Percentiles rank a stretch among this genome's conserved stretches.
phyloP scores from a whole-genome alignment of 1,140 invertebrate genomes.

The Rhopalosiphum padi region DNA sequence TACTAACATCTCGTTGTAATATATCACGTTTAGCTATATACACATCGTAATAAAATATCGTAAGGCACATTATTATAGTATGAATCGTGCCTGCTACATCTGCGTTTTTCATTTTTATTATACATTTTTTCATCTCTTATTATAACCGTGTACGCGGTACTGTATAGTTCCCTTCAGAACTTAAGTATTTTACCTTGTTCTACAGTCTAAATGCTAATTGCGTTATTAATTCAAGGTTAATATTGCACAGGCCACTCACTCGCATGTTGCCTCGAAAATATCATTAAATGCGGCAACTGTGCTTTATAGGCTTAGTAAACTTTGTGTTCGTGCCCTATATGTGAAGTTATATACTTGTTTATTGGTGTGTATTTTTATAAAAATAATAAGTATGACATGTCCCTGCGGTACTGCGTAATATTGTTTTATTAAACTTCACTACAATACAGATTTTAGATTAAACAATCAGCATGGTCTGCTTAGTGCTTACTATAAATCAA shows the following conservation, averaged over 20 bases:
- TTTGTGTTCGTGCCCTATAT: not conserved
- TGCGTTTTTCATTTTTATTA: not conserved
- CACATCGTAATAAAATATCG: not conserved
- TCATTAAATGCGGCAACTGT: not conserved
- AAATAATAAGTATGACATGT: not conserved
- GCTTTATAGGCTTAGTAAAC: not conserved
- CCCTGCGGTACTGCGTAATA: not conserved
- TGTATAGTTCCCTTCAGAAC: not conserved
- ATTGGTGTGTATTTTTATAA: not conserved
- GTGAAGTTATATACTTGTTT: not conserved
- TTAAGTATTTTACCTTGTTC: constrained; percentile 23
- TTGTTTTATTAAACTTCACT: not conserved
- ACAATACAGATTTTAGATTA: not conserved
- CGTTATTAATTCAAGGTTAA: constrained; percentile 14
- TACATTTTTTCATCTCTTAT: not conserved
- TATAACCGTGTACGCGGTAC: not conserved
- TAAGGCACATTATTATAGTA: not conserved
- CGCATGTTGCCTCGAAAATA: not conserved
- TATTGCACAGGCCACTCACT: not conserved
- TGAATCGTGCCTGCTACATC: not conserved
- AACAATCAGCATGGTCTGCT: not conserved
- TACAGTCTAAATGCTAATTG: not conserved
- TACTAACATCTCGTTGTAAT: not conserved
- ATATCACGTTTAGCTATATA: not conserved
- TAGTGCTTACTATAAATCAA: not conserved